Evolutionary conservation across 2,797 vertebrate genomes (phyloP).

Genomic region (Pseudomugil tenellus): DNA sequence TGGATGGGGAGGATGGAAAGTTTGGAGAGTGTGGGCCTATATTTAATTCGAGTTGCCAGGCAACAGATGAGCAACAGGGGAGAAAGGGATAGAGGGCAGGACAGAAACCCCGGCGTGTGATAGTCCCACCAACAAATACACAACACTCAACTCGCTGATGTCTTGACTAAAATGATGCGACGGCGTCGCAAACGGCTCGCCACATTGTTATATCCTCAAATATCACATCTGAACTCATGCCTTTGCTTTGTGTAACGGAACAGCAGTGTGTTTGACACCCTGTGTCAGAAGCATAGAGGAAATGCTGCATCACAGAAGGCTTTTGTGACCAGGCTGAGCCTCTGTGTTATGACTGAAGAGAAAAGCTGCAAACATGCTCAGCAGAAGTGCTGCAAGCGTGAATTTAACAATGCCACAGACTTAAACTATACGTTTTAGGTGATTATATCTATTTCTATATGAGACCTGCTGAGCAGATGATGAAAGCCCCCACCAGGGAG

Average conservation of each 20-base stretch:
- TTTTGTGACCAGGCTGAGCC: slow-evolving; percentile 67
- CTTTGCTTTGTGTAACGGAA: slow-evolving; percentile 17
- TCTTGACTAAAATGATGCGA: slow-evolving; percentile 18
- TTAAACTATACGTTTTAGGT: background rate
- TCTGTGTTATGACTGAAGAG: slow-evolving; percentile 64
- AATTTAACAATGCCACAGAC: slow-evolving; percentile 22
- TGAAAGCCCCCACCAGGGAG: slow-evolving; percentile 14
- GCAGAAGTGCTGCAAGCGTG: slow-evolving; percentile 44
- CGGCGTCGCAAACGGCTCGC: background rate
- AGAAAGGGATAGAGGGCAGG: slow-evolving; percentile 65
- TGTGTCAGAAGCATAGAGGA: slow-evolving; percentile 62
- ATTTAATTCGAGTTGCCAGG: slow-evolving; percentile 84
- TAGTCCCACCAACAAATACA: slow-evolving; percentile 34
- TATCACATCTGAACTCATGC: slow-evolving; percentile 11
- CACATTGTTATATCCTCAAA: slow-evolving; percentile 16
- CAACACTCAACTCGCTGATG: slow-evolving; percentile 20
- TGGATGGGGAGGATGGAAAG: slow-evolving; percentile 84
- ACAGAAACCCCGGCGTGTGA: slow-evolving; percentile 71
- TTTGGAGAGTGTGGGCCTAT: slow-evolving; percentile 81
- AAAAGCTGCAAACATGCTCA: no score
- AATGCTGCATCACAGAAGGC: slow-evolving; percentile 59
- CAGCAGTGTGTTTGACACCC: slow-evolving; percentile 49
- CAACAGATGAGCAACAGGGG: slow-evolving; percentile 78
- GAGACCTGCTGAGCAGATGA: slow-evolving; percentile 32
- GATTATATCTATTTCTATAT: background rate